Percentiles rank a stretch among this genome's conserved stretches.
Evolutionary conservation across 2,888 invertebrate species (phyloP).

Genomic region (Esperia sulphurella): DNA sequence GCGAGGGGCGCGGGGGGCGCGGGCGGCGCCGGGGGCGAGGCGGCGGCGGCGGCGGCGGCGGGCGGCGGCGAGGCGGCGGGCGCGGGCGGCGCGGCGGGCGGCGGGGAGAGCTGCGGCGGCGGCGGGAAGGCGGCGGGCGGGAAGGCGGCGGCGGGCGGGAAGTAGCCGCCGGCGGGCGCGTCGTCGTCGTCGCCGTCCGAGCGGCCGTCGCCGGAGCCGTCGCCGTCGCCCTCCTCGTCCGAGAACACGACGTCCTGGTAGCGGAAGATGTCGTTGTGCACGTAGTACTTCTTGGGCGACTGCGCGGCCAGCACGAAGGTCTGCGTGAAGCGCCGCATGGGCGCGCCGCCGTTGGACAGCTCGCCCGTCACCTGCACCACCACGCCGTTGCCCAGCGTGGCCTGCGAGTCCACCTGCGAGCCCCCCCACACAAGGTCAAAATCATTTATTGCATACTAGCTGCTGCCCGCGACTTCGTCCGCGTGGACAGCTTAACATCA

Average conservation of each 20-base stretch:
- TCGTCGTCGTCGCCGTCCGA: conserved; percentile 84
- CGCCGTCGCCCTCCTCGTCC: conserved; percentile 75
- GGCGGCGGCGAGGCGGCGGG: conserved; percentile 30
- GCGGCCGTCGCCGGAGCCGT: too few relatives aligned
- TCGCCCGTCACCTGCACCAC: conserved; percentile 99
- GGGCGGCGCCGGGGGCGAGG: conserved; percentile 30
- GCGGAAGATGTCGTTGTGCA: conserved; percentile 99
- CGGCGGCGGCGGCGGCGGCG: conserved; percentile 15
- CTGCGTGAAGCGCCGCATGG: conserved; percentile 98
- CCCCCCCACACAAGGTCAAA: background rate
- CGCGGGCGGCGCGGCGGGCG: conserved; percentile 47
- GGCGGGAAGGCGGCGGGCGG: conserved; percentile 33
- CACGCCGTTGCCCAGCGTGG: conserved; percentile 95
- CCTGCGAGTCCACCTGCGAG: conserved; percentile 91
- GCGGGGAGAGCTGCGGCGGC: conserved; percentile 24
- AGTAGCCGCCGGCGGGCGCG: conserved; percentile 43
- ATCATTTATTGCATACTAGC: too few relatives aligned
- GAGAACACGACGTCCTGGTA: conserved; percentile 88
- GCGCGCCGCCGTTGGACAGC: conserved; percentile 96
- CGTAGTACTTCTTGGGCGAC: conserved; percentile 98
- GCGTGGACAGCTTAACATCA: too few relatives aligned
- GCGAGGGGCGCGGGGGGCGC: conserved; percentile 27
- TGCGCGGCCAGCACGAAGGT: conserved; percentile 97
- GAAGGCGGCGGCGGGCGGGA: conserved; percentile 51
- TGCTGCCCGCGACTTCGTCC: too few relatives aligned